These are phyloP conservation scores for Parasteatoda lunata DNA, from an alignment of 2,888 invertebrate species.

Conservation along the genomic window DNA sequence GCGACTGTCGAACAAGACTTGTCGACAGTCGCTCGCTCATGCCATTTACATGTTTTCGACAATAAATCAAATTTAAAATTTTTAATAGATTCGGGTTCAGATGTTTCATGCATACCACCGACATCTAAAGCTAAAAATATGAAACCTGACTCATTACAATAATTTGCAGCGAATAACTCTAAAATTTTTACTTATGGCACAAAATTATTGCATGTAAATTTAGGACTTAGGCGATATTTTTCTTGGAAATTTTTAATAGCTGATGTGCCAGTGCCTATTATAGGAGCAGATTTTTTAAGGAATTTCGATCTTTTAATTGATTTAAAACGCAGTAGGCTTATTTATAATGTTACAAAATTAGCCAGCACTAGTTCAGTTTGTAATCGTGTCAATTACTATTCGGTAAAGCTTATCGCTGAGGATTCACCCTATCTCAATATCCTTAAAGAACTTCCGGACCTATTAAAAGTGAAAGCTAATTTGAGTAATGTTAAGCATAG, in stretches of 20 bases:
- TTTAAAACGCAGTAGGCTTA: background rate
- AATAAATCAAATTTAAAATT: background rate
- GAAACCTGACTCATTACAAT: background rate
- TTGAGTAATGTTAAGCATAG: conserved; percentile 38
- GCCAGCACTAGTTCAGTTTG: no score
- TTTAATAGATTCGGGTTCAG: conserved; percentile 3
- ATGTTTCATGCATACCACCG: conserved; percentile 5
- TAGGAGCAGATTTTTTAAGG: conserved; percentile 2
- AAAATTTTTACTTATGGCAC: background rate
- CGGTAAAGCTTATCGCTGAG: no score
- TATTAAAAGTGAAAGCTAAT: background rate
- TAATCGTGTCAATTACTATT: no score
- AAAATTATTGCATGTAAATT: conserved; percentile 17
- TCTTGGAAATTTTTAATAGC: conserved; percentile 1
- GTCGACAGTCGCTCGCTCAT: background rate
- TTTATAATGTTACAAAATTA: background rate
- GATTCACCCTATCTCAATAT: background rate
- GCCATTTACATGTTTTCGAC: background rate
- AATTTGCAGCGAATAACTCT: conserved; percentile 7
- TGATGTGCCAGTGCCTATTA: no score
- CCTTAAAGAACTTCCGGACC: no score
- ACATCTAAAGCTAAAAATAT: background rate
- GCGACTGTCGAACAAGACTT: no score
- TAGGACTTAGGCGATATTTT: conserved; percentile 3
- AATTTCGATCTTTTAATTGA: conserved; percentile 13